Conservation (phyloP, 2,888 invertebrate species). For the Cheilosia vernalis region DNA sequence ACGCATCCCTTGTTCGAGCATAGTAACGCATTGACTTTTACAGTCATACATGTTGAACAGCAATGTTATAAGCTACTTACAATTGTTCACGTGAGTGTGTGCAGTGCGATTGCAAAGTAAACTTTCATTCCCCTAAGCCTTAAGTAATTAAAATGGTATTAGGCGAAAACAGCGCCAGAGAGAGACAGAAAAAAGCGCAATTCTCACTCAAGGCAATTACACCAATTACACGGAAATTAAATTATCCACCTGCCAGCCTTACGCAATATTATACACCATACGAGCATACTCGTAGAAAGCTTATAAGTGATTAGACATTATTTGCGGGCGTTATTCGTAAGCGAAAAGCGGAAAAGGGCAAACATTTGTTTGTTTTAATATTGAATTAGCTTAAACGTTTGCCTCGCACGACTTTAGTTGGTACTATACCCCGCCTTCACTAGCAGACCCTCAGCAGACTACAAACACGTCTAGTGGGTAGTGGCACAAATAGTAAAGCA, state of each 20-base stretch:
- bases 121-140: constrained; percentile 29
- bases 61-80: constrained; percentile 25
- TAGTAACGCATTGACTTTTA: constrained; percentile 49
- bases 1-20: constrained; percentile 16
- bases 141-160: constrained; percentile 70
- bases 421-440: neutral
- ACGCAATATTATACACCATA: constrained; percentile 57
- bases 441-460: neutral
- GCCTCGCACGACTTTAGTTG: constrained; percentile 32
- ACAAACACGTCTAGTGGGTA: neutral
- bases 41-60: constrained; percentile 56
- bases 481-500: neutral
- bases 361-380: constrained; percentile 71
- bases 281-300: constrained; percentile 10
- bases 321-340: constrained; percentile 37
- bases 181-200: constrained; percentile 62
- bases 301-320: constrained; percentile 64
- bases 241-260: constrained; percentile 73
- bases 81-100: constrained; percentile 50
- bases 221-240: constrained; percentile 74
- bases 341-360: constrained; percentile 56
- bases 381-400: constrained; percentile 68
- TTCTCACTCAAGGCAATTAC: constrained; percentile 68
- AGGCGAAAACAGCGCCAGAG: constrained; percentile 53
- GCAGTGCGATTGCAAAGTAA: constrained; percentile 55